Evolutionary conservation across 2,797 vertebrate species (phyloP), one percentile per base, ranked within the genome.

Genomic region (Alfaro cultratus): DNA sequence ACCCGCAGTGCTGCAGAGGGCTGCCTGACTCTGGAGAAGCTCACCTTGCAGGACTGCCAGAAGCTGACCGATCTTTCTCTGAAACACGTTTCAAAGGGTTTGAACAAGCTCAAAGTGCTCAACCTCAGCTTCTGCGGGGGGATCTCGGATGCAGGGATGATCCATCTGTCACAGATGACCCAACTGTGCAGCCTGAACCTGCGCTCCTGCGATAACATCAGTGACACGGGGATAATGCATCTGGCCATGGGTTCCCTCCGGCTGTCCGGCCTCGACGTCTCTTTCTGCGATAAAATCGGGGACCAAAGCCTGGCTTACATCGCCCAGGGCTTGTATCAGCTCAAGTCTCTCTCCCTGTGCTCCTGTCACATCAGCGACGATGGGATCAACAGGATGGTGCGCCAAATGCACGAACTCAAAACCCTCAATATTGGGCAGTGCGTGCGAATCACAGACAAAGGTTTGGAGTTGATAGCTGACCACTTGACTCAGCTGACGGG

Each of bases 341-440:
- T 99, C 87, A 97, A 97, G 89, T 99, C 98, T 1, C 96, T 99
- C 16, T 99, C 98, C 0, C 96, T 99, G 5, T 99, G 98, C 92
- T 99, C 98, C 83, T 99, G 98, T 93, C 98, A 99, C 89, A 98
- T 99, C 85, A 99, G 97, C 0, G 98, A 99, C 21, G 98, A 99
- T 49, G 98, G 98, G 92, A 97, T 99, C 87, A 98, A 99, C 96
- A 96, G 98, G 88, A 99, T 99, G 98, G 98, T 99, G 93, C 97
- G 98, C 71, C 98, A 99, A 93, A 99, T 99, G 98, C 98, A 99
- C 16, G 97, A 98, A 86, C 96, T 99, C 80, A 97, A 97, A 92
- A 99, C 98, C 55, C 97, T 99, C 80, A 99, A 99, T 96, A 99
- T 99, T 2, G 98, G 98, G 57, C 98, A 99, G 94, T 99, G 98